Conservation (phyloP, 1,140 invertebrate genomes). For the Phymastichus coffea region DNA sequence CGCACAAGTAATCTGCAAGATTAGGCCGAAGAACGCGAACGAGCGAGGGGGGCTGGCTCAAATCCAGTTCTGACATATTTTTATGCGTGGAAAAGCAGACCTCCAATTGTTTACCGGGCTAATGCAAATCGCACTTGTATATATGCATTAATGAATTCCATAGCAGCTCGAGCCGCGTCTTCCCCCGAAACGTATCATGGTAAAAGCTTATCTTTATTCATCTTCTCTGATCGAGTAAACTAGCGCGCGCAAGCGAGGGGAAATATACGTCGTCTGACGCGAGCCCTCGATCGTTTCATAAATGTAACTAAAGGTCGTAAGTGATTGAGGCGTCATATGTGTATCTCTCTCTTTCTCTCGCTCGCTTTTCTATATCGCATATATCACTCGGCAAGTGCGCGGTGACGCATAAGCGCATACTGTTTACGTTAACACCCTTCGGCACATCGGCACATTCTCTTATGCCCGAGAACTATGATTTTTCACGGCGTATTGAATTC, state of each 20-base stretch:
- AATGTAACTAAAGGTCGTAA: constrained; percentile 43
- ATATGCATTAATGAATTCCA: constrained; percentile 24
- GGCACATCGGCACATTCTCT: constrained; percentile 10
- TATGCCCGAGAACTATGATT: constrained; percentile 6
- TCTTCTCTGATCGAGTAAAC: constrained; percentile 19
- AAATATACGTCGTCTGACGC: neutral
- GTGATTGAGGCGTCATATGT: constrained; percentile 54
- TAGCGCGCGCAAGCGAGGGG: neutral
- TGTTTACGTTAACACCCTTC: constrained; percentile 6
- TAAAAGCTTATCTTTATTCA: constrained; percentile 32
- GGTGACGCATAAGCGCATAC: constrained; percentile 50
- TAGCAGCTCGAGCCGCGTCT: neutral
- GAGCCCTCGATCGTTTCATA: constrained; percentile 29
- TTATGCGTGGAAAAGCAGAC: neutral
- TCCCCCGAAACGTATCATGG: constrained; percentile 11
- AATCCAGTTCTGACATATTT: constrained; percentile 23
- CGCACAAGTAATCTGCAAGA: too few relatives aligned
- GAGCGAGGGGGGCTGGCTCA: too few relatives aligned
- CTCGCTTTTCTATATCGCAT: neutral
- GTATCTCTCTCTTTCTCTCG: constrained; percentile 32
- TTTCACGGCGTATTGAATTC: neutral
- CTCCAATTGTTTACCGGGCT: constrained; percentile 3
- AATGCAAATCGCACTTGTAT: constrained; percentile 26
- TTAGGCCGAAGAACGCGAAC: too few relatives aligned
- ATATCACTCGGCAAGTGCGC: constrained; percentile 32